These are phyloP conservation scores for Oxyruncus cristatus DNA, from an alignment of 2,113 vertebrate genomes.

Conservation along the genomic window DNA sequence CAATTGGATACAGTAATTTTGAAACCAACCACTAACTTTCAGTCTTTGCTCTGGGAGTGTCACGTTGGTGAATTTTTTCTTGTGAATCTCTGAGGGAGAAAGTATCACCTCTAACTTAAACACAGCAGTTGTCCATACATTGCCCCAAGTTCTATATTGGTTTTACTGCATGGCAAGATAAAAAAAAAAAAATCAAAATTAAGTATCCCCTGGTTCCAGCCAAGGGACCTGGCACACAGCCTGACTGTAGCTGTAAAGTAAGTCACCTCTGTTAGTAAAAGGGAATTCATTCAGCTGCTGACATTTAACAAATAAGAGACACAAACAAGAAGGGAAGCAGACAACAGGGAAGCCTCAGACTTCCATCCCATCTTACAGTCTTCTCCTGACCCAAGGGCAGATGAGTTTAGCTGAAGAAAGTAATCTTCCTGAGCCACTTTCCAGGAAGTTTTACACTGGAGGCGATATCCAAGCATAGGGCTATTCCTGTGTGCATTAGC, in stretches of 20 bases:
- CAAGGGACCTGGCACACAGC: not conserved
- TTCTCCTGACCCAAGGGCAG: not conserved
- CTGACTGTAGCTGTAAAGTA: not conserved
- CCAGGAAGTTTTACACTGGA: not conserved
- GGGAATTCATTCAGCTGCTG: not conserved
- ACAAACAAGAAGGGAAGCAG: not conserved
- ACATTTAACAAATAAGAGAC: not conserved
- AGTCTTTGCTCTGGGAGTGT: not conserved
- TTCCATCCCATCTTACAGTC: not conserved
- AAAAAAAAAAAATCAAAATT: not conserved
- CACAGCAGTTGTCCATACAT: not conserved
- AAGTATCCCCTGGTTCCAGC: not conserved
- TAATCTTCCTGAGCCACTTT: not conserved
- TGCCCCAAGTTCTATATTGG: not conserved
- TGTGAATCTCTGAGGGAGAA: not conserved
- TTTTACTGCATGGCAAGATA: not conserved
- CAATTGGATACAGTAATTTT: not conserved
- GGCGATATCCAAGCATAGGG: accelerated
- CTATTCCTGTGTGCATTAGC: not conserved
- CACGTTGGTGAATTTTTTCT: accelerated
- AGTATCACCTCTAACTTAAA: not conserved
- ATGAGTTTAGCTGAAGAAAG: not conserved
- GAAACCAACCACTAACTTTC: not conserved
- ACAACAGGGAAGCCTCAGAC: not conserved
- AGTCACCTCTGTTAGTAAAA: not conserved